Conservation (phyloP, 2,888 invertebrate species). For the Ennomos quercinarius region DNA sequence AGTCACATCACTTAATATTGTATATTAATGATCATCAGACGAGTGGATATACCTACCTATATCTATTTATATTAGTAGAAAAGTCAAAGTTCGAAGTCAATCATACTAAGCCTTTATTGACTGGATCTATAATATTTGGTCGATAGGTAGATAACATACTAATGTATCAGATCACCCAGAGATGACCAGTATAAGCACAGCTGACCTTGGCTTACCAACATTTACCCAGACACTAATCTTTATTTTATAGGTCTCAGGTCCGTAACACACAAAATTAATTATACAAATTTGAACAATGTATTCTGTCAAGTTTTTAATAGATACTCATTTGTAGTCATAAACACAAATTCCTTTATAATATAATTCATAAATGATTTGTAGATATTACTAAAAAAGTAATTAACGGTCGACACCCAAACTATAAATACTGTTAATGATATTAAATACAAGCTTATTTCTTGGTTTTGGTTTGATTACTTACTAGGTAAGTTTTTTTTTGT, state of each 20-base stretch:
- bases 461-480: too few species aligned
- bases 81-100: constrained; percentile 38
- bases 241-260: not conserved
- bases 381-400: constrained; percentile 17
- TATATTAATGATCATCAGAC: constrained; percentile 24
- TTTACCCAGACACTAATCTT: constrained; percentile 8
- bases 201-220: constrained; percentile 23
- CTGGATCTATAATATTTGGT: constrained; percentile 14
- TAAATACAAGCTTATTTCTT: constrained; percentile 1
- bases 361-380: constrained; percentile 27
- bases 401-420: constrained; percentile 2
- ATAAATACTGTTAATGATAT: constrained; percentile 22
- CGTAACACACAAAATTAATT: constrained; percentile 9
- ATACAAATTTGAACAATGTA: constrained; percentile 16
- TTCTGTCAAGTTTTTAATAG: constrained; percentile 23
- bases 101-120: constrained; percentile 20
- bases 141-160: constrained; percentile 6
- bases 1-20: constrained; percentile 28
- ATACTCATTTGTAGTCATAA: constrained; percentile 19
- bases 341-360: constrained; percentile 15
- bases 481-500: too few species aligned
- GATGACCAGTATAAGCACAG: not conserved
- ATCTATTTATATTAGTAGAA: constrained; percentile 27
- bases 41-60: not conserved
- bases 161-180: constrained; percentile 19